phyloP scores from a whole-genome alignment of 2,797 vertebrate genomes.

The Epinephelus coioides region DNA sequence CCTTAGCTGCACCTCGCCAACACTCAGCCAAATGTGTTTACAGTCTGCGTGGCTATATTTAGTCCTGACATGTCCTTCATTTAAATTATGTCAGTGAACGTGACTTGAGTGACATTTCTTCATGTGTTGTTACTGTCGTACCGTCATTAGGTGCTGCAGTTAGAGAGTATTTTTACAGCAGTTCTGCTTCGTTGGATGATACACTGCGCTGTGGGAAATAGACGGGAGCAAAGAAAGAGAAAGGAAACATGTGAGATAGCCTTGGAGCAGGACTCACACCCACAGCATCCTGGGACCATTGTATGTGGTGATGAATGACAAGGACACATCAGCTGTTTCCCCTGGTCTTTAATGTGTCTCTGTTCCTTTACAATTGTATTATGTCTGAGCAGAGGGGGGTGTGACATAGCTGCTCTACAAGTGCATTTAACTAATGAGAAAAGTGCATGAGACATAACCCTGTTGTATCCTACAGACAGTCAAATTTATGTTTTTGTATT shows the following conservation, averaged over 20 bases:
- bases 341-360: neutral
- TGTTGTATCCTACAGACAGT: neutral
- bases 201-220: neutral
- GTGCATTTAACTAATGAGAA: neutral
- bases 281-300: slow-evolving; percentile 10
- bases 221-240: neutral
- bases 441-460: neutral
- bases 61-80: slow-evolving; percentile 32
- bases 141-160: slow-evolving; percentile 13
- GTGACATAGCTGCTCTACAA: slow-evolving; percentile 7
- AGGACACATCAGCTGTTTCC: slow-evolving; percentile 26
- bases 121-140: slow-evolving; percentile 27
- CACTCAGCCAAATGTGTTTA: slow-evolving; percentile 34
- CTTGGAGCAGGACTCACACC: slow-evolving; percentile 38
- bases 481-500: neutral
- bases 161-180: neutral
- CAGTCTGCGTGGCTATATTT: slow-evolving; percentile 46
- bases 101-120: slow-evolving; percentile 39
- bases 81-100: slow-evolving; percentile 10
- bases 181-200: slow-evolving; percentile 24
- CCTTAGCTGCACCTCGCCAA: slow-evolving; percentile 14
- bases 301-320: slow-evolving; percentile 24
- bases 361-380: slow-evolving; percentile 9
- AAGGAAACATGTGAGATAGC: slow-evolving; percentile 9
- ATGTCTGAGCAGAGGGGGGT: neutral